Conservation (phyloP, 2,888 invertebrate species). For the Syritta pipiens region DNA sequence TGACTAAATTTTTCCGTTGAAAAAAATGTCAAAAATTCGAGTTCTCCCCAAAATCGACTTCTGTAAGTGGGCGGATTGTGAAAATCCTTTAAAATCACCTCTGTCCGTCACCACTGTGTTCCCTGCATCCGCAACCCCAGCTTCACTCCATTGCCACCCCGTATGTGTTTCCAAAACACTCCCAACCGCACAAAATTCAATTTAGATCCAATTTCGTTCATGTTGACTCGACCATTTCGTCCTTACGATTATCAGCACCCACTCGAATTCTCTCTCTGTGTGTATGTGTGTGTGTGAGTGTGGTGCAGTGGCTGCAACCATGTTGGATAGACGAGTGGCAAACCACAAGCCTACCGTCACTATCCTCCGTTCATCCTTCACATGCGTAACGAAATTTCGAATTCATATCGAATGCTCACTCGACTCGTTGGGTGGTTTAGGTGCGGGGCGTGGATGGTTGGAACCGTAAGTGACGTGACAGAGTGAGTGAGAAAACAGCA, state of each 20-base stretch:
- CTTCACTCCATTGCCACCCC: too few species aligned
- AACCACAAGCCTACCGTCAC: not conserved
- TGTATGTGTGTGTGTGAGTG: not conserved
- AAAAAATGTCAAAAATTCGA: too few species aligned
- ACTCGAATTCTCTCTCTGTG: not conserved
- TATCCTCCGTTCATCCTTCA: too few species aligned
- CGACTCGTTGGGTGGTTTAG: too few species aligned
- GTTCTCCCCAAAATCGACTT: too few species aligned
- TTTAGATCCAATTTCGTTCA: slow-evolving; percentile 49
- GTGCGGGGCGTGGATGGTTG: too few species aligned
- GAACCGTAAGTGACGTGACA: not conserved
- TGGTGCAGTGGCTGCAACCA: not conserved
- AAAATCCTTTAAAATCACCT: too few species aligned
- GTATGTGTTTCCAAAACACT: slow-evolving; percentile 44
- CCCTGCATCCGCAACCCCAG: too few species aligned
- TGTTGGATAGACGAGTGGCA: slow-evolving; percentile 1
- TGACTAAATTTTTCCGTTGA: too few species aligned
- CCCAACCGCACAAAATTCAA: slow-evolving; percentile 57
- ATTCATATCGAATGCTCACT: slow-evolving; percentile 36
- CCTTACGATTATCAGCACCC: slow-evolving; percentile 33
- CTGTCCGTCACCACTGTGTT: slow-evolving; percentile 25
- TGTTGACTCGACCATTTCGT: slow-evolving; percentile 43
- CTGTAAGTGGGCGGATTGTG: too few species aligned
- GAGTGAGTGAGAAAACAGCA: not conserved
- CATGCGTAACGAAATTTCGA: slow-evolving; percentile 14